Base-by-base conservation (phyloP, 1,140 invertebrate genomes). In the Drosophila persimilis region DNA sequence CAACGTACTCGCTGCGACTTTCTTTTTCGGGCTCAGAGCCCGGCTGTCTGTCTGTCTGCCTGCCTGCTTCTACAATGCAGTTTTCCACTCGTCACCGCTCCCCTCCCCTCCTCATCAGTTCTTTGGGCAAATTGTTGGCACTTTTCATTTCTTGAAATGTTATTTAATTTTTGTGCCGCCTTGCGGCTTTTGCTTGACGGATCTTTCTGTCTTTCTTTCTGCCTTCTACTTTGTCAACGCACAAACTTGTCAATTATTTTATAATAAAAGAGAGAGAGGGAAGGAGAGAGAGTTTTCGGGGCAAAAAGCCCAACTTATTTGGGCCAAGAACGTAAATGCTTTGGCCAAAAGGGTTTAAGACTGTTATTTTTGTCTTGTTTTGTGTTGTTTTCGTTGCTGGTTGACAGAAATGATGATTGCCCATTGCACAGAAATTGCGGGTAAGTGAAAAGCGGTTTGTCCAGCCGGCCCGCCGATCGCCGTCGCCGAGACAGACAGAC, bases 241-340 rank as follows among this genome's bases (percentile, higher is more conserved):
- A 41, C 63, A 60, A 73, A 72, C 76, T 85, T 84, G 73, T 86
- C 81, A 86, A 84, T 84, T 84, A 86, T 77, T 84, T 84, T 84
- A 86, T 77, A 84, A 86, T 73, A 70, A 84, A 80, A 26, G 31
- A 11, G 17, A 55, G 15, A 41, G 35, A 48, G 47, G 48, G 44
- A 50, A 70, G 47, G 45, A 48, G 65, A 46, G 57, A 46, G 29
- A 9, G 57, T 53, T 29, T 35, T 39, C 20, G 64, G 51, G 24
- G 24, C 24, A 66, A 24, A 46, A 44, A 20, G 22, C 22, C 46
- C 35, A 55, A 73, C 77, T 59, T 74, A 76, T 84, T 76, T 73
- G 62, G 77, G 80, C 77, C 67, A 85, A 84, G 77, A 84, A 86
- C 81, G 66, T 73, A 71, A 76, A 61, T 73, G 62, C 58, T 46